phyloP scores from a whole-genome alignment of 2,888 invertebrate species.

The Aricia artaxerxes region DNA sequence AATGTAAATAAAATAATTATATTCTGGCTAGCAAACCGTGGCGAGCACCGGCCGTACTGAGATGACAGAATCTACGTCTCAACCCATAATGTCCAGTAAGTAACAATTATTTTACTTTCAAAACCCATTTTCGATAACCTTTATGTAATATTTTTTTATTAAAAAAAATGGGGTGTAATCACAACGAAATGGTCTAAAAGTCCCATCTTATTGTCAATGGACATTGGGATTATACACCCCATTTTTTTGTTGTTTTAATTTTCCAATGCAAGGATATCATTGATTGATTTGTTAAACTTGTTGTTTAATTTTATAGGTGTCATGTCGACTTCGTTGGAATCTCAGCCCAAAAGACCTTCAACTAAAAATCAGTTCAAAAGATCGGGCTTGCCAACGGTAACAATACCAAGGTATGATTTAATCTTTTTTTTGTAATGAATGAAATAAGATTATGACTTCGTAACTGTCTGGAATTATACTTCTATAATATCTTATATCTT shows the following conservation, averaged over 20 bases:
- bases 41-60: conserved; percentile 63
- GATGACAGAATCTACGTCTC: conserved; percentile 72
- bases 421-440: not conserved
- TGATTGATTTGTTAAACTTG: no score
- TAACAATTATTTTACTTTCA: conserved; percentile 31
- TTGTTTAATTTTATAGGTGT: conserved; percentile 53
- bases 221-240: no score
- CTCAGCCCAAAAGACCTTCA: conserved; percentile 66
- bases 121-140: not conserved
- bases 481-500: no score
- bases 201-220: no score
- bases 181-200: no score
- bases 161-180: no score
- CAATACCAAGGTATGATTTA: conserved; percentile 64
- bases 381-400: conserved; percentile 64
- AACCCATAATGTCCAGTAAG: conserved; percentile 73
- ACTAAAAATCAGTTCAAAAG: conserved; percentile 69
- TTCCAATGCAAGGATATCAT: not conserved
- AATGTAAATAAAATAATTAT: no score
- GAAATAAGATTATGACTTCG: not conserved
- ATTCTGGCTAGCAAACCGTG: conserved; percentile 51
- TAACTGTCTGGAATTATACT: no score
- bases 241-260: not conserved
- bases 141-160: not conserved
- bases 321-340: conserved; percentile 63